Percentiles rank a stretch among this genome's conserved stretches.
phyloP scores from a whole-genome alignment of 2,113 vertebrate genomes.

The Paralichthys olivaceus region DNA sequence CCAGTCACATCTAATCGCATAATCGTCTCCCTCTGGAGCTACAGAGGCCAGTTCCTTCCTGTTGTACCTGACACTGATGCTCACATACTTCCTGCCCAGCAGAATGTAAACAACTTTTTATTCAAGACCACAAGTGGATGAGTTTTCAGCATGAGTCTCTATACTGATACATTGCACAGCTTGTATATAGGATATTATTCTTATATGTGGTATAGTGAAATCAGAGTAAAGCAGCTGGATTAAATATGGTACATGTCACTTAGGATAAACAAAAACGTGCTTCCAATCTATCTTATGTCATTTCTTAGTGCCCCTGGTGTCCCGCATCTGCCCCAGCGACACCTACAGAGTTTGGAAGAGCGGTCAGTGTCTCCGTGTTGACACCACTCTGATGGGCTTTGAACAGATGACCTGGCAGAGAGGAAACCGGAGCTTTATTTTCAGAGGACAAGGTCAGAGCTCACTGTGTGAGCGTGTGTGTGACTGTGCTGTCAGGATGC shows the following conservation, averaged over 20 bases:
- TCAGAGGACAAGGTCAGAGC: slow-evolving; percentile 93
- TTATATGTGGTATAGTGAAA: background rate
- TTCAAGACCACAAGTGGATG: slow-evolving; percentile 7
- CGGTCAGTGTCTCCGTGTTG: slow-evolving; percentile 94
- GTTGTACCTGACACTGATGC: slow-evolving; percentile 4
- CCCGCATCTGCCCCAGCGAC: slow-evolving; percentile 97
- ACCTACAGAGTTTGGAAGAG: slow-evolving; percentile 99
- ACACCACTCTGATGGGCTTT: slow-evolving; percentile 96
- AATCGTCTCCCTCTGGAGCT: slow-evolving; percentile 31
- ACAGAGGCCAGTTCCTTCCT: slow-evolving; percentile 27
- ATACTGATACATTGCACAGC: background rate
- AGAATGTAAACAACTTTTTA: slow-evolving; percentile 10
- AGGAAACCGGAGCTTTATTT: slow-evolving; percentile 96
- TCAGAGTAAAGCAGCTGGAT: background rate
- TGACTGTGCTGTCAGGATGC: background rate
- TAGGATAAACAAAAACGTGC: background rate
- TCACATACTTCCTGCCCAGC: slow-evolving; percentile 10
- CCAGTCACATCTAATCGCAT: slow-evolving; percentile 34
- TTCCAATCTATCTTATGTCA: slow-evolving; percentile 3
- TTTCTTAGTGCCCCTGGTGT: slow-evolving; percentile 92
- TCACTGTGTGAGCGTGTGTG: background rate
- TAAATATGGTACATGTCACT: background rate
- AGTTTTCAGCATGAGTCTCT: background rate
- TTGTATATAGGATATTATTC: background rate
- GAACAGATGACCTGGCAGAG: slow-evolving; percentile 99